Base-by-base conservation (phyloP, 2,113 vertebrate species). In the Heterotis niloticus region DNA sequence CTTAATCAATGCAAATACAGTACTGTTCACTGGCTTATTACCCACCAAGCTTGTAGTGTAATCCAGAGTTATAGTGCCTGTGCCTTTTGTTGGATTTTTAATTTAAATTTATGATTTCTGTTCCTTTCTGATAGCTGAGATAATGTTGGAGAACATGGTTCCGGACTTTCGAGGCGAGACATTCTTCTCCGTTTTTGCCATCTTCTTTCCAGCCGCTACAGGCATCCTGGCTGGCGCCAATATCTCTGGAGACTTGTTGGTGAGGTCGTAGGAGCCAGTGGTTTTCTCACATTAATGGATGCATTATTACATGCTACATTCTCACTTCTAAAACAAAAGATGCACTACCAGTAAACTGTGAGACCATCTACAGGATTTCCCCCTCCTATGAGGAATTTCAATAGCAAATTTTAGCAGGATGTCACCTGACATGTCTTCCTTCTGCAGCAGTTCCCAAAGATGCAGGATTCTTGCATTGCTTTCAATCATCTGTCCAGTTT, bases 161-260 rank as follows among this genome's bases (percentile, higher is more conserved):
- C 96, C 98, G 0, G 92, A 95, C 88, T 99, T 99, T 76, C 87
- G 93, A 82, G 83, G 77, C 0, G 90, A 93, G 1, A 95, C 94
- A 0, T 99, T 99, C 88, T 99, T 99, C 86, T 97, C 96, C 0
- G 95, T 99, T 0, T 99, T 99, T 85, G 89, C 97, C 75, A 99
- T 99, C 86, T 99, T 99, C 91, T 99, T 99, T 88, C 98, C 98
- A 73, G 98, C 98, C 77, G 98, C 98, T 83, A 99, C 98, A 80
- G 98, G 98, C 81, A 99, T 99, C 88, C 90, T 99, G 86, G 98
- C 98, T 60, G 98, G 98, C 82, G 96, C 98, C 83, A 99, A 99
- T 89, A 99, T 99, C 90, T 99, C 98, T 59, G 98, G 98, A 90
- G 98, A 99, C 87, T 96, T 99, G 79, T 92, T 95, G 69, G 98